Evolutionary conservation across 2,113 vertebrate genomes (phyloP).

Genomic region (Ranitomeya imitator): DNA sequence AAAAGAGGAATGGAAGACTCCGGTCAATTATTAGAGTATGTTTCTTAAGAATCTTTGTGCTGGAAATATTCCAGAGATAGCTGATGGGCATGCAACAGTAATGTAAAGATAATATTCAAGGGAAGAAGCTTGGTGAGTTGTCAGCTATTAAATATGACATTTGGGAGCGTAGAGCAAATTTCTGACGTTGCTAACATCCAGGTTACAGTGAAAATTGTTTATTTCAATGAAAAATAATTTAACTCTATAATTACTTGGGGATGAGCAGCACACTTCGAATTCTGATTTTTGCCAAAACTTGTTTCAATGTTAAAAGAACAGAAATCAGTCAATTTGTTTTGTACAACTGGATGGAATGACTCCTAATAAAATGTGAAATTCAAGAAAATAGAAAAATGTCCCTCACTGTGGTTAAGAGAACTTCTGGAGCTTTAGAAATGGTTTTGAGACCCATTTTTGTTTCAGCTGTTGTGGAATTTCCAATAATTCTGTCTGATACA

Average conservation of each 20-base stretch:
- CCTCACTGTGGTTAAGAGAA: neutral
- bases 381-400: neutral
- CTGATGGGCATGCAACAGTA: constrained; percentile 32
- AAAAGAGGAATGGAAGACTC: constrained; percentile 24
- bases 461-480: too few relatives aligned
- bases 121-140: constrained; percentile 22
- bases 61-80: constrained; percentile 29
- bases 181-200: constrained; percentile 4
- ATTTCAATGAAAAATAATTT: constrained; percentile 31
- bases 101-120: constrained; percentile 35
- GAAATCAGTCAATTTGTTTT: neutral
- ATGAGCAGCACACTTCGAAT: neutral
- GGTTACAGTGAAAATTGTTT: neutral
- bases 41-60: constrained; percentile 23
- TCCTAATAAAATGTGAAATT: neutral
- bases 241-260: constrained; percentile 8
- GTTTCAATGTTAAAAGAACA: neutral
- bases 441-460: neutral
- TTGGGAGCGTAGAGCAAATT: constrained; percentile 18
- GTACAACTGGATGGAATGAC: neutral
- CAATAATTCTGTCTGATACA: too few relatives aligned
- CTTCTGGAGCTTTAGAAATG: neutral
- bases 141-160: constrained; percentile 38
- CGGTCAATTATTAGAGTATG: constrained; percentile 31
- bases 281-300: neutral